These are phyloP conservation scores for Hiodon tergisus DNA, from an alignment of 2,113 vertebrate genomes.

Conservation along the genomic window DNA sequence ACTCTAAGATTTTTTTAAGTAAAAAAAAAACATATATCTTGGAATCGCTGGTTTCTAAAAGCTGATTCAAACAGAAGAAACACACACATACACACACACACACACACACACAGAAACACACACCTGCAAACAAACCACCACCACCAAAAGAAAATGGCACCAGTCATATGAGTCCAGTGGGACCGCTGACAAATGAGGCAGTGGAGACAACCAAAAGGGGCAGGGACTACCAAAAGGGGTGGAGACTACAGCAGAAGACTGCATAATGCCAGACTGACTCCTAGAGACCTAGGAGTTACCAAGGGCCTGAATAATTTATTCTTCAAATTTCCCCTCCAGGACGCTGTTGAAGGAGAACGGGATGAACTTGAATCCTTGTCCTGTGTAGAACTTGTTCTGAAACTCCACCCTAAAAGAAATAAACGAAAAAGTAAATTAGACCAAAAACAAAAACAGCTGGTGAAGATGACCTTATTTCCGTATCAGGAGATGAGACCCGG, in stretches of 20 bases:
- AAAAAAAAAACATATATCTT: too few species aligned
- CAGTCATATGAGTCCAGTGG: neutral
- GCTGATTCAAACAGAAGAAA: neutral
- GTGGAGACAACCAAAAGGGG: too few species aligned
- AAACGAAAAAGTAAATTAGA: slow-evolving; percentile 1
- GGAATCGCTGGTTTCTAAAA: neutral
- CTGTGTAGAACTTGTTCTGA: slow-evolving; percentile 97
- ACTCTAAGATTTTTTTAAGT: too few species aligned
- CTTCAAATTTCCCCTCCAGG: slow-evolving; percentile 84
- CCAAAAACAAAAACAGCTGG: neutral
- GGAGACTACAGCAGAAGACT: neutral
- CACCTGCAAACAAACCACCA: neutral
- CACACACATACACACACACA: neutral
- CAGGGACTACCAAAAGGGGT: too few species aligned
- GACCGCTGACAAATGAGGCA: too few species aligned
- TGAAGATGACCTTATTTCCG: neutral
- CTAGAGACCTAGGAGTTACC: neutral
- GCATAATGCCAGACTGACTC: neutral
- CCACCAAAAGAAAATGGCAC: too few species aligned
- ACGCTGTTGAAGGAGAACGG: slow-evolving; percentile 95
- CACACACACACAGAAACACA: neutral
- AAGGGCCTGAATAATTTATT: slow-evolving; percentile 50
- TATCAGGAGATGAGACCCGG: too few species aligned
- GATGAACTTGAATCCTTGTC: slow-evolving; percentile 89
- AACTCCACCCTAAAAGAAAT: slow-evolving; percentile 84